These are phyloP conservation scores for Catharus ustulatus DNA, from an alignment of 2,797 vertebrate genomes.

Conservation along the genomic window DNA sequence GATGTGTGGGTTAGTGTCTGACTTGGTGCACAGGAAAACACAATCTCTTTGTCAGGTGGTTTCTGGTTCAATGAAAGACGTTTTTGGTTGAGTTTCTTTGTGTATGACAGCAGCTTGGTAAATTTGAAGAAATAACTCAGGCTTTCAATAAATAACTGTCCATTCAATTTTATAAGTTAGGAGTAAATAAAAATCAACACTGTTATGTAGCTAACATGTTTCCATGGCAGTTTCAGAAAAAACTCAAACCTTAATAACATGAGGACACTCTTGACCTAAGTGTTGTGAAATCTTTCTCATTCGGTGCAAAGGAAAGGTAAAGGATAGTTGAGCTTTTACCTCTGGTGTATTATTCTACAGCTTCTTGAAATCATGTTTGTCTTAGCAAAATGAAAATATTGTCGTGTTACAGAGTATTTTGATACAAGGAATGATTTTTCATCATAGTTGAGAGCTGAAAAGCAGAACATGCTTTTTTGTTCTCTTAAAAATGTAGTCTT, in stretches of 20 bases:
- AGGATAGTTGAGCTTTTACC: neutral
- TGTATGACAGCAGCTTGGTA: neutral
- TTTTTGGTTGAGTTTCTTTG: neutral
- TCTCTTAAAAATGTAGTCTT: neutral
- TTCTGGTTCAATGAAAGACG: neutral
- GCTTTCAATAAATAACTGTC: neutral
- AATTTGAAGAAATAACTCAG: neutral
- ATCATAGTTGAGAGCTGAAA: neutral
- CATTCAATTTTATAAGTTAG: neutral
- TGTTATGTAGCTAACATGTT: rapidly evolving
- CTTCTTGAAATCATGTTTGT: neutral
- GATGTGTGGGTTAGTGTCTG: neutral
- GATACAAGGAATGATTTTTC: neutral
- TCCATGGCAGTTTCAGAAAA: neutral
- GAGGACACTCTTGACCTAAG: neutral
- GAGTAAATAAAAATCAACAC: neutral
- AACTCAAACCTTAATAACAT: neutral
- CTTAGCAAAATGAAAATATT: neutral
- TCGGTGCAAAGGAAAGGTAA: neutral
- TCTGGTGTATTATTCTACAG: rapidly evolving
- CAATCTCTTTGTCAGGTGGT: neutral
- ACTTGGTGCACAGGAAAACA: neutral
- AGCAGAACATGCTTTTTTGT: neutral
- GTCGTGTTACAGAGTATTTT: neutral
- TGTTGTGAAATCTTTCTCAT: neutral